Percentiles rank a stretch among this genome's conserved stretches.
These are phyloP conservation scores for Cremastinae sp. DNA, from an alignment of 2,888 invertebrate species.

Conservation along the genomic window DNA sequence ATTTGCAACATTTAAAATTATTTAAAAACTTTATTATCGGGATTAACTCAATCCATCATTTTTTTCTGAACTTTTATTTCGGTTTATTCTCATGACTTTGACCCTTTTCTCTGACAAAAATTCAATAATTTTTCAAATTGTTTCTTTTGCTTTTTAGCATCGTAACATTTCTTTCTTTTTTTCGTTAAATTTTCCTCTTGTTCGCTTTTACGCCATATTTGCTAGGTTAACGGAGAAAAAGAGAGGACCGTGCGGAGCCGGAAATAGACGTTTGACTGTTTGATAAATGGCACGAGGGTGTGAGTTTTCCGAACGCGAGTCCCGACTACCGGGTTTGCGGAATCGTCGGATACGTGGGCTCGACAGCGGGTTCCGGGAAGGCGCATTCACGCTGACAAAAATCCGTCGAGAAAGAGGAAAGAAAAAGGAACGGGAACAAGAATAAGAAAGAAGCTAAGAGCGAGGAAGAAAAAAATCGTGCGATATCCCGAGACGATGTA, in stretches of 20 bases:
- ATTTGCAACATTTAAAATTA: no score
- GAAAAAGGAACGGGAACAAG: neutral
- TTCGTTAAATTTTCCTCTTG: neutral
- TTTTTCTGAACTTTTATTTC: no score
- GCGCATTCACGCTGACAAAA: neutral
- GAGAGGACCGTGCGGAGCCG: no score
- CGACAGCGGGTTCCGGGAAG: conserved; percentile 27
- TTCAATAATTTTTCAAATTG: no score
- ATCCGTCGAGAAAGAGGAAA: neutral
- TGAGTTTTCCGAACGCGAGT: neutral
- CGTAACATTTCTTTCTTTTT: neutral
- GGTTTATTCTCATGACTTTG: no score
- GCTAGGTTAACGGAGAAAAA: neutral
- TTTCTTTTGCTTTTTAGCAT: no score
- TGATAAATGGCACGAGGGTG: no score
- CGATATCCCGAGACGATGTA: conserved; percentile 45
- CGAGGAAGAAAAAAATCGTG: conserved; percentile 4
- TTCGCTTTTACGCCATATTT: neutral
- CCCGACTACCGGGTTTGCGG: neutral
- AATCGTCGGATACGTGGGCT: conserved; percentile 12
- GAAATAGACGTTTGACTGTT: neutral
- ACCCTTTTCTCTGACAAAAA: no score
- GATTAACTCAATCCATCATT: no score
- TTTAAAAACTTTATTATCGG: no score
- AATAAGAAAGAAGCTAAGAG: neutral